These are phyloP conservation scores for Polydrusus cervinus DNA, from an alignment of 2,888 invertebrate genomes.

Conservation along the genomic window DNA sequence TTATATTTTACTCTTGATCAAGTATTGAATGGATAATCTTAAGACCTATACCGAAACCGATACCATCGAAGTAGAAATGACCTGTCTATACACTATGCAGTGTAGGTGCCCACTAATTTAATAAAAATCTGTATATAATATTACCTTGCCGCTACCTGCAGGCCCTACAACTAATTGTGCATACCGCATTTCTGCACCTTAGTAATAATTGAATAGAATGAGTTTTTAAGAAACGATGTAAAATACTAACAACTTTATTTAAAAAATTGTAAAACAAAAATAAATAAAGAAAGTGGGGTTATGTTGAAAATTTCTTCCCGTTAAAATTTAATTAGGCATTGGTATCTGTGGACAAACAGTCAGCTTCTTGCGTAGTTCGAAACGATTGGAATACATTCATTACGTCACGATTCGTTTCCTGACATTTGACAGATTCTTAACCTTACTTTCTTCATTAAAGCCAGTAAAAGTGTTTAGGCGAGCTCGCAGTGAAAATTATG, in stretches of 20 bases:
- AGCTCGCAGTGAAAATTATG: not conserved
- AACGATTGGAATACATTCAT: too few species aligned
- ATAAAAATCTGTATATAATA: not conserved
- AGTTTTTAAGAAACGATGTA: not conserved
- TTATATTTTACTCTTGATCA: not conserved
- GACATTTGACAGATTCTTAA: conserved; percentile 9
- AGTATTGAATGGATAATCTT: too few species aligned
- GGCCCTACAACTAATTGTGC: conserved; percentile 98
- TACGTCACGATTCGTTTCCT: too few species aligned
- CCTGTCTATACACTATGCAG: too few species aligned
- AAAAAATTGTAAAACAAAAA: not conserved
- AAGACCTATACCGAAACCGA: too few species aligned
- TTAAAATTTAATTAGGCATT: not conserved
- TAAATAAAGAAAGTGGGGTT: conserved; percentile 11
- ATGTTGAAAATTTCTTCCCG: too few species aligned
- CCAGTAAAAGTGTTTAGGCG: conserved; percentile 2
- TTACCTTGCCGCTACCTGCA: conserved; percentile 97
- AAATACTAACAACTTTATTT: not conserved
- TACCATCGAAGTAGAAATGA: too few species aligned
- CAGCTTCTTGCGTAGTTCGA: too few species aligned
- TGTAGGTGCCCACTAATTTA: too few species aligned
- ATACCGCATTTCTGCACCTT: conserved; percentile 82
- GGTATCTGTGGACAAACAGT: too few species aligned
- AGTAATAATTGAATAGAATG: not conserved
- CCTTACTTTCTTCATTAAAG: not conserved